Evolutionary conservation across 2,797 vertebrate genomes (phyloP).

Genomic region (Sebastes paucispinis): DNA sequence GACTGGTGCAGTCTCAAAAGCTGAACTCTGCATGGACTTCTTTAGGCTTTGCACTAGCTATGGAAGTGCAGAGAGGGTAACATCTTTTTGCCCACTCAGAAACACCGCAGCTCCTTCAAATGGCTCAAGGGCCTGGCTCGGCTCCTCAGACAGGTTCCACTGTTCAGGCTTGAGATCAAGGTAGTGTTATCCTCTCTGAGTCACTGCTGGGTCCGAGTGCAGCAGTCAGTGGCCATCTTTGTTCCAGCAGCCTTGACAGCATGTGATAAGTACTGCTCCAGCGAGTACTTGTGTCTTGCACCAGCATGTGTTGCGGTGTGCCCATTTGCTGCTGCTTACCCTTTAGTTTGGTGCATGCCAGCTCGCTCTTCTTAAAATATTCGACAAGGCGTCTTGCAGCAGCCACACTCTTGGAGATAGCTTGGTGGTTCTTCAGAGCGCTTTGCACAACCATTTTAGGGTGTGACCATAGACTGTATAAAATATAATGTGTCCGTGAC

Average conservation of each 20-base stretch:
- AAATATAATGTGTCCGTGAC: neutral
- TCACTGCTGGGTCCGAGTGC: neutral
- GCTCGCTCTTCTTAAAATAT: neutral
- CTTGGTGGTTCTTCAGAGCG: neutral
- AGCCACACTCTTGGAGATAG: neutral
- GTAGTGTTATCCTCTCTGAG: neutral
- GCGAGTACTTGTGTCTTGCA: neutral
- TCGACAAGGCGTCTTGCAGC: neutral
- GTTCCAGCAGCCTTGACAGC: neutral
- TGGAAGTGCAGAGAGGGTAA: neutral
- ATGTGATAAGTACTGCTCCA: neutral
- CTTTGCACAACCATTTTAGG: neutral
- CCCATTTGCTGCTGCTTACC: neutral
- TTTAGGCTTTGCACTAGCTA: neutral
- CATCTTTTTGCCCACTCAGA: neutral
- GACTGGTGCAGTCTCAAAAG: neutral
- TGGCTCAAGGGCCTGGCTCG: neutral
- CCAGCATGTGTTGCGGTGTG: no score
- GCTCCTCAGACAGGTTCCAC: neutral
- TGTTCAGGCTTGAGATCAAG: neutral
- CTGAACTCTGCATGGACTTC: neutral
- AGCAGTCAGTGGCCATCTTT: neutral
- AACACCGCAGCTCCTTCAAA: neutral
- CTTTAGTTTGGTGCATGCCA: neutral
- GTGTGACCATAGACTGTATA: neutral